Percentiles rank a stretch among this genome's conserved stretches.
phyloP scores from a whole-genome alignment of 2,113 vertebrate species.

The Holacanthus passer region DNA sequence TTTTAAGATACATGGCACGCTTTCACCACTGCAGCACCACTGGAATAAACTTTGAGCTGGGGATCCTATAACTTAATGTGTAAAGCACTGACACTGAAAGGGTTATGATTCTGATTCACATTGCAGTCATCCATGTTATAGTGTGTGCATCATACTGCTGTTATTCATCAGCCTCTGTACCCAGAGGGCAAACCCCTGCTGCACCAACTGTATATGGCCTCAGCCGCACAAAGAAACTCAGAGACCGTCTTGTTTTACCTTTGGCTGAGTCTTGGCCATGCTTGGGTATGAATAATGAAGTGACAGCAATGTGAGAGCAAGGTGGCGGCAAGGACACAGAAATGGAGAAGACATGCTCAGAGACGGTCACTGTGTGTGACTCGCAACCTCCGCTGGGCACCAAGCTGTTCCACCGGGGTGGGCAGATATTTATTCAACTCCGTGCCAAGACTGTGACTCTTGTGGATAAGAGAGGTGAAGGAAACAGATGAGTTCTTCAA shows the following conservation, averaged over 20 bases:
- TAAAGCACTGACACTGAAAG: not conserved
- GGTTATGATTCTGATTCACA: constrained; percentile 44
- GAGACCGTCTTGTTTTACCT: constrained; percentile 54
- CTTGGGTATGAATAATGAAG: constrained; percentile 69
- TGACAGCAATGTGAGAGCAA: constrained; percentile 37
- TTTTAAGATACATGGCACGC: not conserved
- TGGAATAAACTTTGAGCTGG: constrained; percentile 39
- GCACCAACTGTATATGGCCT: constrained; percentile 16
- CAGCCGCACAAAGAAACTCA: constrained; percentile 21
- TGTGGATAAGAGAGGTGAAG: constrained; percentile 46
- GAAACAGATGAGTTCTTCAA: constrained; percentile 31
- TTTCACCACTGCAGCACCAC: constrained; percentile 24
- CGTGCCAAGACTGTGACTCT: constrained; percentile 3
- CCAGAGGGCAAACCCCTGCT: constrained; percentile 15
- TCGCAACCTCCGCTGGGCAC: constrained; percentile 42
- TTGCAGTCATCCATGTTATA: constrained; percentile 24
- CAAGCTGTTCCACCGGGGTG: constrained; percentile 27
- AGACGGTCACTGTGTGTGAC: constrained; percentile 30
- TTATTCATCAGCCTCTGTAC: constrained; percentile 34
- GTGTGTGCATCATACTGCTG: constrained; percentile 34
- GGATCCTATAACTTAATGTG: constrained; percentile 16
- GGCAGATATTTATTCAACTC: constrained; percentile 47
- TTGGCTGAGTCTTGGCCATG: constrained; percentile 33
- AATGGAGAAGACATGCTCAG: constrained; percentile 54
- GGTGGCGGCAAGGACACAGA: constrained; percentile 67